phyloP scores from a whole-genome alignment of 2,797 vertebrate species.

The Momotus momota region DNA sequence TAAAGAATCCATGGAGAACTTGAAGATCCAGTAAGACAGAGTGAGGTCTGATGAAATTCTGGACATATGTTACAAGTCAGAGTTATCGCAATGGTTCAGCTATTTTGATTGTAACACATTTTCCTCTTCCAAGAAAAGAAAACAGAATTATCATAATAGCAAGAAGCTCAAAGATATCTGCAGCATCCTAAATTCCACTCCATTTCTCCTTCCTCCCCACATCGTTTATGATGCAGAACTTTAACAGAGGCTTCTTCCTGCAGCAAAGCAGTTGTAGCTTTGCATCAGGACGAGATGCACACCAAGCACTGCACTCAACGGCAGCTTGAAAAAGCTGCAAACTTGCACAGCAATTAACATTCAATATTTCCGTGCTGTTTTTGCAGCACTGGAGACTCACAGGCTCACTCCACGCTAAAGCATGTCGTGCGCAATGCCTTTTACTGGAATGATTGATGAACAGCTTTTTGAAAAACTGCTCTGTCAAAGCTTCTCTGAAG shows the following conservation, averaged over 20 bases:
- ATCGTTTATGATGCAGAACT: neutral
- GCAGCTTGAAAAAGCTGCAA: neutral
- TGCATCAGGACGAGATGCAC: neutral
- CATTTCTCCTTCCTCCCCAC: neutral
- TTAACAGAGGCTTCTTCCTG: neutral
- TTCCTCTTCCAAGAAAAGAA: neutral
- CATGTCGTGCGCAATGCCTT: rapidly evolving
- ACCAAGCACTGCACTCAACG: neutral
- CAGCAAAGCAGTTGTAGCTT: neutral
- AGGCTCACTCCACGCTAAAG: neutral
- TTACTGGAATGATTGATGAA: neutral
- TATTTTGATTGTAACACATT: neutral
- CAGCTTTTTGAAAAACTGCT: neutral
- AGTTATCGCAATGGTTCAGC: neutral
- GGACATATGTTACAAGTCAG: neutral
- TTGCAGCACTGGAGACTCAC: neutral
- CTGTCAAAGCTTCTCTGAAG: neutral
- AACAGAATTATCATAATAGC: neutral
- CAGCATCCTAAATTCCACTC: neutral
- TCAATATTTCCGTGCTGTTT: rapidly evolving
- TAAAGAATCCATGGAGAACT: neutral
- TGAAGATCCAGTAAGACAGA: neutral
- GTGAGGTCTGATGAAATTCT: neutral
- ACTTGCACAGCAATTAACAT: neutral
- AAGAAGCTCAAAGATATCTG: neutral